Percentiles rank a stretch among this genome's conserved stretches.
These are phyloP conservation scores for Battus philenor DNA, from an alignment of 1,140 invertebrate genomes.

Conservation along the genomic window DNA sequence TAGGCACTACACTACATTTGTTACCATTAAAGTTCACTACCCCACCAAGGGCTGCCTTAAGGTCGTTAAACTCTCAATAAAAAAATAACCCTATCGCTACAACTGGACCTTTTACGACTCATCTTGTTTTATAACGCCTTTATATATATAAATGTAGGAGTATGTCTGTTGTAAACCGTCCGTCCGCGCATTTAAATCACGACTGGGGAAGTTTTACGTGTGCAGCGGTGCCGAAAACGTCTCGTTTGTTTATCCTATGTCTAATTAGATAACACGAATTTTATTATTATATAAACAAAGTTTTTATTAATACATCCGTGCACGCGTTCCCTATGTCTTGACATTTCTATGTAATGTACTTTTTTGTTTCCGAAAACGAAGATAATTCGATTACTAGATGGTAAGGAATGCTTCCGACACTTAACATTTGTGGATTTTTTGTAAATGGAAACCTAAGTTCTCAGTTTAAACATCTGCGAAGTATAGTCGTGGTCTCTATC, in stretches of 20 bases:
- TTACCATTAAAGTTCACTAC: slow-evolving; percentile 49
- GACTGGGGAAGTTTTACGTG: slow-evolving; percentile 23
- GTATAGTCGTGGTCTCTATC: too few relatives aligned
- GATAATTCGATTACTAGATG: too few relatives aligned
- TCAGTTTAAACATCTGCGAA: too few relatives aligned
- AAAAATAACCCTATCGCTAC: slow-evolving; percentile 45
- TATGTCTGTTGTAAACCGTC: slow-evolving; percentile 27
- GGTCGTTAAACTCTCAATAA: slow-evolving; percentile 62
- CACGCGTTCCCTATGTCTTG: neutral
- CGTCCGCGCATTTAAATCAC: slow-evolving; percentile 28
- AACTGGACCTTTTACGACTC: slow-evolving; percentile 48
- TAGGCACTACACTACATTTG: slow-evolving; percentile 22
- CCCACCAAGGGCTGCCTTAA: slow-evolving; percentile 37
- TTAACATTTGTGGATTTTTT: too few relatives aligned
- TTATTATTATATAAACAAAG: slow-evolving; percentile 11
- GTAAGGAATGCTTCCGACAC: too few relatives aligned
- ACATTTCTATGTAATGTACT: neutral
- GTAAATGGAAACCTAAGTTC: too few relatives aligned
- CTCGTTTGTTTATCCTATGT: slow-evolving; percentile 9
- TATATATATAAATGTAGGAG: slow-evolving; percentile 34
- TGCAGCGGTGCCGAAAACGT: slow-evolving; percentile 13
- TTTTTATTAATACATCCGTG: slow-evolving; percentile 11
- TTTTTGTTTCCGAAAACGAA: too few relatives aligned
- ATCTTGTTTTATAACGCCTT: slow-evolving; percentile 48
- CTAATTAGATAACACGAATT: slow-evolving; percentile 7